Percentiles rank a stretch among this genome's conserved stretches.
Conservation (phyloP, 2,888 invertebrate genomes). For the Merodon equestris region DNA sequence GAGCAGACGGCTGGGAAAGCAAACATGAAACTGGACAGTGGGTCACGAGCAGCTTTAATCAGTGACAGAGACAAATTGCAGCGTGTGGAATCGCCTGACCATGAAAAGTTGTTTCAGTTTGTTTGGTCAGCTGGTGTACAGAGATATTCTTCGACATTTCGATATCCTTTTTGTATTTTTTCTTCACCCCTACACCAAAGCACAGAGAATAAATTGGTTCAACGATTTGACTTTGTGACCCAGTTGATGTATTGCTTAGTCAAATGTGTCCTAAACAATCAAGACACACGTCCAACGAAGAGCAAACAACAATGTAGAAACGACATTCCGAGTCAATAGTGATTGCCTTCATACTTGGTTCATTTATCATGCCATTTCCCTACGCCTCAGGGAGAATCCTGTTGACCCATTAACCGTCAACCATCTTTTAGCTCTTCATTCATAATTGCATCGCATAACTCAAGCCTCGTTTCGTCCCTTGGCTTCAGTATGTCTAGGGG, state of each 20-base stretch:
- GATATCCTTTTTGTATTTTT: too few relatives aligned
- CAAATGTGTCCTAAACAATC: neutral
- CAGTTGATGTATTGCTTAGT: neutral
- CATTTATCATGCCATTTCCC: too few relatives aligned
- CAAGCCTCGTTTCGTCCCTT: conserved; percentile 14
- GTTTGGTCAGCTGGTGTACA: neutral
- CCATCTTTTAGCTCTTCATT: conserved; percentile 11
- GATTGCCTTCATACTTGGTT: neutral
- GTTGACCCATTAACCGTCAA: conserved; percentile 17
- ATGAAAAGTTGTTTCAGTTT: conserved; percentile 43
- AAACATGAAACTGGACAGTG: conserved; percentile 33
- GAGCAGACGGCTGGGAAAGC: neutral
- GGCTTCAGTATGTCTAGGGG: conserved; percentile 25
- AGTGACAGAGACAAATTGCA: conserved; percentile 63
- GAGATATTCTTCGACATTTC: neutral
- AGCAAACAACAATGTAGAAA: too few relatives aligned
- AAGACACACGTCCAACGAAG: neutral
- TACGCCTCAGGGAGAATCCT: neutral
- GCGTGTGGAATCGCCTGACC: conserved; percentile 41
- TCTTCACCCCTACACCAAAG: too few relatives aligned
- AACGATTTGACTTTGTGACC: neutral
- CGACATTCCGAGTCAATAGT: conserved; percentile 1
- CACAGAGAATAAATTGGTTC: too few relatives aligned
- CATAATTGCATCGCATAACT: conserved; percentile 24
- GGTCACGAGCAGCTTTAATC: conserved; percentile 62